Evolutionary conservation across 2,797 vertebrate species (phyloP), one percentile per base, ranked within the genome.

Genomic region (Buphagus erythrorhynchus): DNA sequence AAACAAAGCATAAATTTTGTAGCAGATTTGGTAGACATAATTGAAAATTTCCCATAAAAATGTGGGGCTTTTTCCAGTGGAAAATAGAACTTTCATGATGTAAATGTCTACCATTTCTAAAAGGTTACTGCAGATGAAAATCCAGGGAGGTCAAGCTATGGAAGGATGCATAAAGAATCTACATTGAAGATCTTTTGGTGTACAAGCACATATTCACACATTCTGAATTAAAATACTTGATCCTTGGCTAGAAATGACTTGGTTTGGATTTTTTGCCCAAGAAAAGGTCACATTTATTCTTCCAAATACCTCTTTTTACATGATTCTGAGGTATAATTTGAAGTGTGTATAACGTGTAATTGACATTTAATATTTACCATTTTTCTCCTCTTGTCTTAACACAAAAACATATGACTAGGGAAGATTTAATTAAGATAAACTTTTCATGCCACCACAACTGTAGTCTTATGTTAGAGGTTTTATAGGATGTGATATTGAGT

Each of bases 51-150:
- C 42, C 24, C 20, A 55, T 40, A 6, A 90, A 93, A 77, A 71
- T 40, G 10, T 42, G 12, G 2, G 2, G 0, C 2, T 59, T 72
- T 86, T 63, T 16, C 28, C 15, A 59, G 8, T 0, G 0, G 26
- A 79, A 89, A 79, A 55, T 3, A 78, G 18, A 62, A 29, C 6
- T 49, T 86, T 51, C 11, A 33, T n/a, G 6, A 49, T 59, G 22
- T 5, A 81, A 78, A 54, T 61, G 11, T 31, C 35, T 92, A 9
- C 6, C 52, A 67, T 61, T 89, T 94, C 38, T 57, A 58, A 68
- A 84, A 86, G 10, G 7, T 48, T 83, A 71, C 20, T 83, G 24
- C 8, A 78, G 42, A 49, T 40, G 13, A 78, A 82, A 80, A 65
- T 46, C 7, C 17, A 20, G 31, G 35, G 84, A 75, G 28, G 33